Base-by-base conservation (phyloP, 2,797 vertebrate species). In the Notolepis coatsorum region DNA sequence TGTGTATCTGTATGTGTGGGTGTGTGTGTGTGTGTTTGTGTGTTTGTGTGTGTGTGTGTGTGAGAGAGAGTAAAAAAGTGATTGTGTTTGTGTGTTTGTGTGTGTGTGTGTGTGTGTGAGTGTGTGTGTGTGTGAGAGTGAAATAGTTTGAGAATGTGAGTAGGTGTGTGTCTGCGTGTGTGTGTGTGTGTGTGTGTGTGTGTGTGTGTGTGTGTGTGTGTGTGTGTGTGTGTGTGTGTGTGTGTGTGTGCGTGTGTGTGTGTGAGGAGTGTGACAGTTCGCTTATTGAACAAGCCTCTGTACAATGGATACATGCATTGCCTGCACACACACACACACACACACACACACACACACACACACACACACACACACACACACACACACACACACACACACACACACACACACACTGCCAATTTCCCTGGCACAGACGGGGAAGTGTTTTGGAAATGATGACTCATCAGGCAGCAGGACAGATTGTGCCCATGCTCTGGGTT, bases 391-490 rank as follows among this genome's bases (percentile, higher is more conserved):
- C 33, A 25, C 12, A 20, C 18, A 23, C 13, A 13, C 33, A 21
- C 6, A 21, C 20, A 38, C 65, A 63, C 15, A 30, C 42, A 1
- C 10, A 23, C 35, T 31, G 66, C 57, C 31, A 47, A 23, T 59
- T 51, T 30, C 55, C 62, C 65, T 56, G 61, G 59, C 65, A 55
- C 28, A 15, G 58, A 56, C 71, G 69, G 81, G 62, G 73, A 69
- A 64, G 67, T 79, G 78, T 73, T 77, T 65, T 81, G 81, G 79
- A 81, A 80, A 75, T 9, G 53, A 75, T 82, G 79, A 84, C 17
- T 80, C 73, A 75, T 37, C 60, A 65, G 66, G 58, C 47, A 10
- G 12, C 15, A 23, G 21, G 65, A 72, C 30, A 45, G 57, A 55
- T 45, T 65, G 65, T 10, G 41, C 51, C 12, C 58, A 57, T 50